A percentile compares a stretch with the other conserved stretches of the same genome.
Conservation (phyloP, 2,113 vertebrate genomes). For the Chlamydotis undulata region DNA sequence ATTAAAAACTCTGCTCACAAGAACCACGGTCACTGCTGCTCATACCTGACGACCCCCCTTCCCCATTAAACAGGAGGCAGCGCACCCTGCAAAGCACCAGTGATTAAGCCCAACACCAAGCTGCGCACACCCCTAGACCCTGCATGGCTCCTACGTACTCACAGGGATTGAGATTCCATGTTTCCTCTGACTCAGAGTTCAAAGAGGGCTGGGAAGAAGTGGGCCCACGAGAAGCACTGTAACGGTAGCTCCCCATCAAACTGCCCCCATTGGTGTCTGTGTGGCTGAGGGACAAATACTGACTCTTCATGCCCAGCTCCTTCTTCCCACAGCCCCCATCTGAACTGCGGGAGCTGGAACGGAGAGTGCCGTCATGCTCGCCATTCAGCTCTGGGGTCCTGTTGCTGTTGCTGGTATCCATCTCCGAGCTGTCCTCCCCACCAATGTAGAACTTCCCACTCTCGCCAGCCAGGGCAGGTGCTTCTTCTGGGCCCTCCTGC, state of each 20-base stretch:
- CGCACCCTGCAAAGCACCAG: not conserved
- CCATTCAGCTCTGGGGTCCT: conserved; percentile 10
- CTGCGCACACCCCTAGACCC: not conserved
- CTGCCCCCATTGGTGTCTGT: conserved; percentile 14
- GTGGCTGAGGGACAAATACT: conserved; percentile 27
- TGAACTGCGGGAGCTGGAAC: conserved; percentile 42
- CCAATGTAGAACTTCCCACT: conserved; percentile 59
- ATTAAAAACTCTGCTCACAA: not conserved
- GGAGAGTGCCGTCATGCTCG: not conserved
- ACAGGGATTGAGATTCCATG: conserved; percentile 67
- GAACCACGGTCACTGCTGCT: not conserved
- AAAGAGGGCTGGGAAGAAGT: conserved; percentile 36
- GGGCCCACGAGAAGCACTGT: not conserved
- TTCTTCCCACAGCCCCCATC: not conserved
- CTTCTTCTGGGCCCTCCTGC: conserved; percentile 7
- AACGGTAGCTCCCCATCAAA: conserved; percentile 59
- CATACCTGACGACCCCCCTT: fast-evolving
- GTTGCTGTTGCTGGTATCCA: conserved; percentile 41
- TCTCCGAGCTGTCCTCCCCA: conserved; percentile 30
- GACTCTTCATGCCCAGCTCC: conserved; percentile 4
- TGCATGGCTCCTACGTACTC: conserved; percentile 9
- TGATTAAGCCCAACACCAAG: not conserved
- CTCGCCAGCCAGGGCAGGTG: not conserved
- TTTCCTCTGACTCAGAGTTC: not conserved
- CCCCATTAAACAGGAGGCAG: not conserved